phyloP scores from a whole-genome alignment of 2,888 invertebrate genomes.

The Aspidiotus destructor region DNA sequence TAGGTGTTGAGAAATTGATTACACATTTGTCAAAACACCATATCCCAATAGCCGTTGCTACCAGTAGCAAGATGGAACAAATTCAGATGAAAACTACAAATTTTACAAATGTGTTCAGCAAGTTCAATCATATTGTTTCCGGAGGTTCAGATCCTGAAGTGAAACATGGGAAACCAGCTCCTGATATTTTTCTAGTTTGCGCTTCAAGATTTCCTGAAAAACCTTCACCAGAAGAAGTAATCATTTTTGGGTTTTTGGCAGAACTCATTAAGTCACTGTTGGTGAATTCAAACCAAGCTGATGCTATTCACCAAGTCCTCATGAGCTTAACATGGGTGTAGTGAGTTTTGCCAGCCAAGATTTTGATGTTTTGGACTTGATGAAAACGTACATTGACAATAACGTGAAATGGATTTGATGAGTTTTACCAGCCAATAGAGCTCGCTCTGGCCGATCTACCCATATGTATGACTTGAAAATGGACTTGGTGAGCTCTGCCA shows the following conservation, averaged over 20 bases:
- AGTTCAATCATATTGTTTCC: constrained; percentile 68
- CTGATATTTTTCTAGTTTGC: constrained; percentile 77
- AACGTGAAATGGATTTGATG: too few relatives aligned
- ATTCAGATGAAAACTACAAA: constrained; percentile 59
- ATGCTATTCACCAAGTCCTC: neutral
- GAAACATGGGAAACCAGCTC: constrained; percentile 75
- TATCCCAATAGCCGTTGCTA: constrained; percentile 78
- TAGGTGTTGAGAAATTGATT: constrained; percentile 70
- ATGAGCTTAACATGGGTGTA: too few relatives aligned
- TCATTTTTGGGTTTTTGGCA: neutral
- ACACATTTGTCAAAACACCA: constrained; percentile 61
- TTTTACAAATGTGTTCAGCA: constrained; percentile 54
- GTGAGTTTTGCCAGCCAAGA: too few relatives aligned
- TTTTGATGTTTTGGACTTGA: too few relatives aligned
- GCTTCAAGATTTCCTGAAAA: constrained; percentile 61
- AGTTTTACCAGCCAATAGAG: too few relatives aligned
- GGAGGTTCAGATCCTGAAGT: constrained; percentile 78
- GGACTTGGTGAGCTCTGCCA: too few relatives aligned
- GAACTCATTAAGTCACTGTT: neutral
- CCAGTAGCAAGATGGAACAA: constrained; percentile 66
- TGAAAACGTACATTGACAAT: too few relatives aligned
- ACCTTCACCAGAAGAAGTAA: constrained; percentile 44
- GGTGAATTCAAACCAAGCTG: neutral
- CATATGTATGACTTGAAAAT: too few relatives aligned
- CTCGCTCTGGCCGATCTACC: too few relatives aligned